Conservation (phyloP, 2,113 vertebrate genomes). For the Micromys minutus region DNA sequence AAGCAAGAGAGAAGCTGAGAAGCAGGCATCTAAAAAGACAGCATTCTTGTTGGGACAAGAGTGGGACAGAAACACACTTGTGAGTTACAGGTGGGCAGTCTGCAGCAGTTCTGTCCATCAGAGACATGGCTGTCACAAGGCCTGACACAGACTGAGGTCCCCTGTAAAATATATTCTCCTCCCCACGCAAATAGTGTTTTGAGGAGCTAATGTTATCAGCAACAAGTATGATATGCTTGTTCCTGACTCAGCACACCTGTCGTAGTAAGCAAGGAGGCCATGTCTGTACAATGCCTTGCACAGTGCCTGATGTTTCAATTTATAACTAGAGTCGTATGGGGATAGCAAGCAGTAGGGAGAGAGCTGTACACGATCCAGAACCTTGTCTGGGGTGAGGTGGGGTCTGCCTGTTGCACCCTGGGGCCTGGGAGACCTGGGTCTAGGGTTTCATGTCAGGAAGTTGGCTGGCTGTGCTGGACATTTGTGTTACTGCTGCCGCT, state of each 20-base stretch:
- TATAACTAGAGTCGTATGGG: neutral
- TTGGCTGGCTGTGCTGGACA: neutral
- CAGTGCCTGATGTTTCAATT: conserved; percentile 1
- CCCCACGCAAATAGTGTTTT: neutral
- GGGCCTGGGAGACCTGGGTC: neutral
- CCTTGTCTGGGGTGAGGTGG: neutral
- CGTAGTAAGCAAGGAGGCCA: neutral
- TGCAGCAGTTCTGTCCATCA: neutral
- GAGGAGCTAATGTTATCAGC: neutral
- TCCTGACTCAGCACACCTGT: neutral
- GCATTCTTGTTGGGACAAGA: neutral
- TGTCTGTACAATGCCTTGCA: neutral
- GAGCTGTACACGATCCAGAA: conserved; percentile 1
- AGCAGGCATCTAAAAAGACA: neutral
- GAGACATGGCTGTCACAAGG: neutral
- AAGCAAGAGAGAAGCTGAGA: neutral
- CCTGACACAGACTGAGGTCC: neutral
- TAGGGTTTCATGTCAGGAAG: conserved; percentile 48
- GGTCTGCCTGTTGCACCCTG: neutral
- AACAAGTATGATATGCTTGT: neutral
- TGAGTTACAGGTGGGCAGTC: neutral
- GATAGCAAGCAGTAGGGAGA: neutral
- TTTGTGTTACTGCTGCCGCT: neutral
- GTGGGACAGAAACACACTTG: neutral
- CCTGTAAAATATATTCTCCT: neutral